Base-by-base conservation (phyloP, 2,888 invertebrate genomes). In the Agrochola litura region DNA sequence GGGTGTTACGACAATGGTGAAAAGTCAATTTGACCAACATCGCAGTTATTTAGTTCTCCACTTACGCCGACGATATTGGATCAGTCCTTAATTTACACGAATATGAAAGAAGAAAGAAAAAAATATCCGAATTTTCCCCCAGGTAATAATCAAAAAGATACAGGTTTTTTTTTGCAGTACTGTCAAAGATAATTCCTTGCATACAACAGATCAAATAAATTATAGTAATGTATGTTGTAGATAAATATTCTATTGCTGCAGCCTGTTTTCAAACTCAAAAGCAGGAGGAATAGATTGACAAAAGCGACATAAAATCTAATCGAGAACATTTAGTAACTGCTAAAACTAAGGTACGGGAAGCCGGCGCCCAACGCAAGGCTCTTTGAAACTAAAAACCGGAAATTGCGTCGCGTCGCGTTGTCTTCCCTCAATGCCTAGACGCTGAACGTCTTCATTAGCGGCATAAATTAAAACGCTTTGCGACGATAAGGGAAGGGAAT, bases 351-450 rank as follows among this genome's bases (percentile, higher is more conserved):
- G 90, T 90, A 93, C 89, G 90, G 92, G 92, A 93, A 92, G 92
- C 87, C 77, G 77, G 88, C 90, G 87, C 91, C 90, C 89, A 88
- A 90, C 89, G 87, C 88, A 89, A 87, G 85, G 85, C 92, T 94
- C 95, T 96, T 96, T 96, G 96, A 95, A 96, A 96, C 96, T 96
- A 96, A 95, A 96, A 96, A 96, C 95, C 96, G 96, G 96, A 96
- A 95, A 96, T 96, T 96, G 94, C 95, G 94, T 94, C 93, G 93
- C 92, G 91, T 92, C 92, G 92, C 92, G 91, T 93, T 92, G 92
- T 93, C 93, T 94, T 94, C 92, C 93, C 90, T 92, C 92, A 92
- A 94, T 91, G 94, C 93, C 92, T 93, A 92, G 94, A 90, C 91
- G 89, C 86, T 88, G 81, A 91, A 91, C 92, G 89, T 94, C 94